These are phyloP conservation scores for Ethmia dodecea DNA, from an alignment of 2,888 invertebrate genomes.

Conservation along the genomic window DNA sequence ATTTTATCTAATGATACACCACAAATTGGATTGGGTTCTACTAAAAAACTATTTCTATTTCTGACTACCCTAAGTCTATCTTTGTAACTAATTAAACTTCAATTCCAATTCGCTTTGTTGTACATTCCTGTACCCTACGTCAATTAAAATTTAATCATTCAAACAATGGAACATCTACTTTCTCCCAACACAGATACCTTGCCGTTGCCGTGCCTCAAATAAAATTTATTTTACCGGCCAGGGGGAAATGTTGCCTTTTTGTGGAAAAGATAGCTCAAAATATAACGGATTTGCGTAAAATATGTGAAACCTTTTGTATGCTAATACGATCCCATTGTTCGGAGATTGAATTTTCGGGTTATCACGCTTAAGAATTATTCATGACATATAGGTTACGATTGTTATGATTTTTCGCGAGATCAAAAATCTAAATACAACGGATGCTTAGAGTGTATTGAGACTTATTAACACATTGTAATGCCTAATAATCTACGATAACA, in stretches of 20 bases:
- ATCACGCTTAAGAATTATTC: constrained; percentile 71
- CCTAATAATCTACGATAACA: no score
- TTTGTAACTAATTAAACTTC: neutral
- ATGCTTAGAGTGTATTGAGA: no score
- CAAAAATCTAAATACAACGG: constrained; percentile 14
- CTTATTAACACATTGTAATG: no score
- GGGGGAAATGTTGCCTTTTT: constrained; percentile 58
- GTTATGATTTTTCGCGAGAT: constrained; percentile 42
- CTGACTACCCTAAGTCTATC: neutral
- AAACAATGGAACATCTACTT: constrained; percentile 31
- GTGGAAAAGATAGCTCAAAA: constrained; percentile 69
- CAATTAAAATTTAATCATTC: constrained; percentile 35
- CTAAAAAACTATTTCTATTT: neutral
- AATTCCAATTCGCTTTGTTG: no score
- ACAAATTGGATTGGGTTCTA: no score
- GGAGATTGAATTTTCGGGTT: constrained; percentile 74
- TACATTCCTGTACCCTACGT: no score
- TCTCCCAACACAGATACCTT: no score
- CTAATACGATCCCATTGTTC: constrained; percentile 75
- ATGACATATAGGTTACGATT: constrained; percentile 60
- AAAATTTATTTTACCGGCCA: constrained; percentile 63
- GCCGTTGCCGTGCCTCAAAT: constrained; percentile 41
- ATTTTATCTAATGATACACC: no score
- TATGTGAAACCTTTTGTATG: constrained; percentile 77
- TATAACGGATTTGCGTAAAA: constrained; percentile 74